Evolutionary conservation across 2,888 invertebrate genomes (phyloP), one percentile per base, ranked within the genome.

Genomic region (Volucella inflata): DNA sequence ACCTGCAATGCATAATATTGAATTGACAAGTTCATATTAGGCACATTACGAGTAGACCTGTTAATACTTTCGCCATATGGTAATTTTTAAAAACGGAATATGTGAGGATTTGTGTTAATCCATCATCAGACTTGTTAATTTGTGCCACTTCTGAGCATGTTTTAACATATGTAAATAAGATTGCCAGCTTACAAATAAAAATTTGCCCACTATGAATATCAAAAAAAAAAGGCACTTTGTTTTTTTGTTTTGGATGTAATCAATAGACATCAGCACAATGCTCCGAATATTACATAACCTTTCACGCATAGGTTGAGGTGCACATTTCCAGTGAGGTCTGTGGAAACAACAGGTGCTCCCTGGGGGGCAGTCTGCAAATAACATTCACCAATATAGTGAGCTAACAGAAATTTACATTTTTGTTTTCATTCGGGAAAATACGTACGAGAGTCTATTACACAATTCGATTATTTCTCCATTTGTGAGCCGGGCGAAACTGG

Each of bases 51-150:
- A n/a, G n/a, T n/a, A 51, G n/a, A n/a, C 17, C 38, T 12, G 11
- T 42, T 2, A n/a, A 53, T 53, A 42, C 67, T 67, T 67, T 67
- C 67, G 67, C 67, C 51, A 11, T 14, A 55, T 14, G 16, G 16
- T 16, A 6, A 48, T 16, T 16, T 48, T 48, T 48, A 14, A 38
- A n/a, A 57, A 36, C 11, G 38, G 6, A 46, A 75, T 59, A 40
- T 50, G 44, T 59, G 48, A 40, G 16, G 42, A 50, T 17, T 21
- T 55, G 50, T 59, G 50, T 30, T 16, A 75, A 65, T 67, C 50
- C 57, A 75, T 67, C 75, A 59, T 75, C 57, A n/a, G 57, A 57
- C 57, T 75, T 65, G 65, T 75, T 57, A 75, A 75, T 67, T 57
- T 50, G 65, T 75, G 57, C 75, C 75, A 50, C 75, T 44, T 67